Conservation (phyloP, 2,113 vertebrate genomes). For the Okapia johnstoni region DNA sequence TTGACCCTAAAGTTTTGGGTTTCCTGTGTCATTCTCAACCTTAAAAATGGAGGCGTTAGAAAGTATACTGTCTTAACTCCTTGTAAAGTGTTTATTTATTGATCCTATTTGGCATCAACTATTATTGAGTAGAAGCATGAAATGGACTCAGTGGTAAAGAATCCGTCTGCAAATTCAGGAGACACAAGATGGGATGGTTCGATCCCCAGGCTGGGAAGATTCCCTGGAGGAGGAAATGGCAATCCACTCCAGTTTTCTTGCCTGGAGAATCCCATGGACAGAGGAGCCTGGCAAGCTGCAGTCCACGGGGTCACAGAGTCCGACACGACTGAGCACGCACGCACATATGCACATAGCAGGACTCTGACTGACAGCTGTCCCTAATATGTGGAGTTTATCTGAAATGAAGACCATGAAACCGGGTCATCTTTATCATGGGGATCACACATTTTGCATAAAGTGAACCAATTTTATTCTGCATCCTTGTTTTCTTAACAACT, state of each 20-base stretch:
- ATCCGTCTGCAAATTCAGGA: background rate
- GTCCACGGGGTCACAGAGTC: background rate
- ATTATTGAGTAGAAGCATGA: background rate
- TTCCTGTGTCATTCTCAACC: background rate
- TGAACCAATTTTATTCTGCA: background rate
- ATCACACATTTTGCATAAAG: background rate
- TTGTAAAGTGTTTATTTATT: background rate
- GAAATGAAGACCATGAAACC: background rate
- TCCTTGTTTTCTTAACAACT: background rate
- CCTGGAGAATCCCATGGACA: background rate
- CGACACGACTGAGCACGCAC: background rate
- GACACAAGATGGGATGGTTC: background rate
- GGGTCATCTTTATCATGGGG: background rate
- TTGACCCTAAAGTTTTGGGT: background rate
- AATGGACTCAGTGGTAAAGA: background rate
- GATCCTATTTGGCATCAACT: background rate
- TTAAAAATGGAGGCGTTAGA: background rate
- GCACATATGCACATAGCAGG: background rate
- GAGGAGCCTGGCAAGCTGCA: background rate
- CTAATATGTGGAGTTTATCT: background rate
- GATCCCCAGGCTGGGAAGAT: background rate
- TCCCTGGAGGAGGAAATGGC: background rate
- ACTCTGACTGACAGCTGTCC: background rate
- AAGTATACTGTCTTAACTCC: background rate
- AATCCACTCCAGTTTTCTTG: background rate